Evolutionary conservation across 2,888 invertebrate genomes (phyloP), one percentile per base, ranked within the genome.

Genomic region (Eupithecia vulgata): DNA sequence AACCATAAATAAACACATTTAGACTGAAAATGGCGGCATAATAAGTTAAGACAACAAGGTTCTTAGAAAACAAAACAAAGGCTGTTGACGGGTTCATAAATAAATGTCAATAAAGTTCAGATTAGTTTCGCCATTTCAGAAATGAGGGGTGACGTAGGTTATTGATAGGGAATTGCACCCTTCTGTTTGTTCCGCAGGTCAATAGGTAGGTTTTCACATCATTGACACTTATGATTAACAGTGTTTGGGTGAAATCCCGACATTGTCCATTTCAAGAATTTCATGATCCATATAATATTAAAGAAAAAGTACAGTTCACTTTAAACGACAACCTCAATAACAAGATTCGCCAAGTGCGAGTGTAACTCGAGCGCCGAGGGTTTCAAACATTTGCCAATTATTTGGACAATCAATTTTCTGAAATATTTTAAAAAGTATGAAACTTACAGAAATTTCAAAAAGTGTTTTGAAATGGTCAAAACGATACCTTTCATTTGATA

Each of bases 81-180:
- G 30, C 81, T 84, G 86, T 86, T 87, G 82, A 83, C 82, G 61
- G 59, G 21, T 61, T 74, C 77, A 77, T 73, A 74, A 71, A 82
- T 81, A 80, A 82, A 85, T 85, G 84, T 81, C 85, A 84, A 85
- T 85, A 84, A 83, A 82, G 84, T 81, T 82, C 79, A 81, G 74
- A 81, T 82, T 83, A 78, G 71, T 80, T 76, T 75, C 70, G 72
- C 72, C 69, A 67, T 76, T 61, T 71, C 73, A 68, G 72, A 74
- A 76, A 74, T 73, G 25, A 72, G 69, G 71, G 71, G 40, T 68
- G 71, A 57, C 45, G 25, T 40, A 68, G 65, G 62, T 64, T 21
- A 64, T 66, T 45, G 40, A 67, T 67, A 62, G 45, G 66, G 45
- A 62, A 68, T 48, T 57, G 37, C 17, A n/a, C 66, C 71, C 68